Conservation (phyloP, 1,140 invertebrate genomes). For the Cyclargus thomasi region DNA sequence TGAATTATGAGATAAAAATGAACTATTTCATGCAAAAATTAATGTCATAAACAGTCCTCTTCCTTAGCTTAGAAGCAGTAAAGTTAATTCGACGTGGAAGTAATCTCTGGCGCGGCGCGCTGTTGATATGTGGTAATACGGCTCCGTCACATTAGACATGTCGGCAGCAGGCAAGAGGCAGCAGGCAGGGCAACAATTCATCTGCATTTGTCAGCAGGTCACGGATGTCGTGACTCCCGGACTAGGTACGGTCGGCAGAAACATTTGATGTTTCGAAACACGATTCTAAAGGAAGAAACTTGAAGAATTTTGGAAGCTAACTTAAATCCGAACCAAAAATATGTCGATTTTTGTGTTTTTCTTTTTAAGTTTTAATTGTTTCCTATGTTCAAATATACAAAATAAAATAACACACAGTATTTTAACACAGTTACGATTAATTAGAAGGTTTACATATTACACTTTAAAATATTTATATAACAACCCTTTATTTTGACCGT, state of each 20-base stretch:
- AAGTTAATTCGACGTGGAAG: not conserved
- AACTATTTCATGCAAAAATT: too few relatives aligned
- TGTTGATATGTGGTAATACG: constrained; percentile 45
- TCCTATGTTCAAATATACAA: too few relatives aligned
- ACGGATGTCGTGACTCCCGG: constrained; percentile 55
- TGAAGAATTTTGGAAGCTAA: too few relatives aligned
- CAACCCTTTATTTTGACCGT: not conserved
- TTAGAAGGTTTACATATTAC: too few relatives aligned
- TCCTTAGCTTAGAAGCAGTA: not conserved
- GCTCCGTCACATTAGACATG: constrained; percentile 40
- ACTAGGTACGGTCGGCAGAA: constrained; percentile 23
- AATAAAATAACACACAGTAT: too few relatives aligned
- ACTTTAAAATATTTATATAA: too few relatives aligned
- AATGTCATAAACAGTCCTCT: too few relatives aligned
- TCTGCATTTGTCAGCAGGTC: constrained; percentile 68
- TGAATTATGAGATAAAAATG: too few relatives aligned
- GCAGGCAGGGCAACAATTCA: constrained; percentile 46
- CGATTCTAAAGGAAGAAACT: not conserved
- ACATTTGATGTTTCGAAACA: not conserved
- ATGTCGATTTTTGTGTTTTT: too few relatives aligned
- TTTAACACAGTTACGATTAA: too few relatives aligned
- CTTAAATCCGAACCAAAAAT: too few relatives aligned
- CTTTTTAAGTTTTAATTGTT: too few relatives aligned
- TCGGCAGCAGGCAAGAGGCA: constrained; percentile 33
- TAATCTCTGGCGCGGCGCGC: constrained; percentile 5